phyloP scores from a whole-genome alignment of 2,888 invertebrate genomes.

The Trichopoda pennipes region DNA sequence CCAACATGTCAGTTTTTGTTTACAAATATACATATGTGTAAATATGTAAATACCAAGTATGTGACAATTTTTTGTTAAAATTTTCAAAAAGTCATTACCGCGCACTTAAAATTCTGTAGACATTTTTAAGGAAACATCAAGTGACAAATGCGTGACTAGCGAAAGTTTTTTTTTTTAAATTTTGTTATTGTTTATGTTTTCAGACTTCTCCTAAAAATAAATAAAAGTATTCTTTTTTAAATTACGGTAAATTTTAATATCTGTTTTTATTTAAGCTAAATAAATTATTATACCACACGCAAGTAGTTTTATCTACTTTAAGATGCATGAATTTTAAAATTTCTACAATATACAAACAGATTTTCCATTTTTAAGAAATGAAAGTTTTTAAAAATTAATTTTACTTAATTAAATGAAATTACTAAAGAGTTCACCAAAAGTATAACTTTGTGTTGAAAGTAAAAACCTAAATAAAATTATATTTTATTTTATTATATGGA shows the following conservation, averaged over 20 bases:
- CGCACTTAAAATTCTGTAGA: slow-evolving; percentile 65
- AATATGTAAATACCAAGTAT: background rate
- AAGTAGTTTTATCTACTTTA: slow-evolving; percentile 8
- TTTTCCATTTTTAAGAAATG: slow-evolving; percentile 38
- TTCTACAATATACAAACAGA: background rate
- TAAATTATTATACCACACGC: background rate
- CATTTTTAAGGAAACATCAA: slow-evolving; percentile 67
- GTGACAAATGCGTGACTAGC: slow-evolving; percentile 65
- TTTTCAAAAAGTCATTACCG: slow-evolving; percentile 44
- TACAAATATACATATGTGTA: background rate
- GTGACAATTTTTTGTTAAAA: background rate
- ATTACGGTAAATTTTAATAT: slow-evolving; percentile 39
- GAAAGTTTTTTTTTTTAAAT: slow-evolving; percentile 60
- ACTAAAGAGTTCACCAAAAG: background rate
- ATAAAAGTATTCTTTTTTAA: slow-evolving; percentile 31
- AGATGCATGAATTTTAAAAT: slow-evolving; percentile 19
- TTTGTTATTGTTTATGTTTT: slow-evolving; percentile 3
- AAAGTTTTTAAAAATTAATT: slow-evolving; percentile 14
- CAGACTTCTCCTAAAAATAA: slow-evolving; percentile 9
- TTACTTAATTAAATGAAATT: background rate
- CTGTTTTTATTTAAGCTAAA: slow-evolving; percentile 36
- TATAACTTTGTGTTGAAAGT: background rate
- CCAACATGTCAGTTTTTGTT: slow-evolving; percentile 26
- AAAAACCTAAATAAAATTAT: too few species aligned
- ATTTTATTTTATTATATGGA: too few species aligned